Evolutionary conservation across 2,113 vertebrate genomes (phyloP).

Genomic region (Neomonachus schauinslandi): DNA sequence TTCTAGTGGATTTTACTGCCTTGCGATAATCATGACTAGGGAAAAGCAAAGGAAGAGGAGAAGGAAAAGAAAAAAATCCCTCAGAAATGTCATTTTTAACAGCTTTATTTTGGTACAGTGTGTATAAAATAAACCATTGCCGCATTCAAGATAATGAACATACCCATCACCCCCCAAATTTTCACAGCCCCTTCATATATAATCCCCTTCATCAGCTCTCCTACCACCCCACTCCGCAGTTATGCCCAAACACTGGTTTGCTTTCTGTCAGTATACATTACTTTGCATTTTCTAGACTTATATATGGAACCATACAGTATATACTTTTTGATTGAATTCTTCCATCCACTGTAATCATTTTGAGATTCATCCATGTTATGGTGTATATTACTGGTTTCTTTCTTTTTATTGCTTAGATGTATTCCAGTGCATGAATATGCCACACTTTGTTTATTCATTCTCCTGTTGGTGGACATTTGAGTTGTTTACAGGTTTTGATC

Average conservation of each 20-base stretch:
- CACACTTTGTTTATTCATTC: neutral
- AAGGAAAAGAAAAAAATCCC: neutral
- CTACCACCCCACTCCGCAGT: fast-evolving
- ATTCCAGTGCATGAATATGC: neutral
- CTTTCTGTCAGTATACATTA: neutral
- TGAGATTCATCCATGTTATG: neutral
- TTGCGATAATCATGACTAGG: neutral
- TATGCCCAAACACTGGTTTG: neutral
- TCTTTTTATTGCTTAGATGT: neutral
- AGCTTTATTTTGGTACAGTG: neutral
- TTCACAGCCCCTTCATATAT: fast-evolving
- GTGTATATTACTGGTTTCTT: neutral
- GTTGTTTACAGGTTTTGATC: neutral
- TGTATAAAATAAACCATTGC: neutral
- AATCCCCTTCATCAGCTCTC: neutral
- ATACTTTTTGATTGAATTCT: neutral
- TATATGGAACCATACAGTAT: neutral
- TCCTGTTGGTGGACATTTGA: neutral
- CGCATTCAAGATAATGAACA: neutral
- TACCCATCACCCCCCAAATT: neutral
- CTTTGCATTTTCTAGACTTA: neutral
- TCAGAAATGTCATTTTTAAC: neutral
- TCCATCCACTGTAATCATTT: neutral
- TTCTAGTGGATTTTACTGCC: neutral
- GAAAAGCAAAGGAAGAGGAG: neutral